These are phyloP conservation scores for Chalcosyrphus nemorum DNA, from an alignment of 2,888 invertebrate genomes.

Conservation along the genomic window DNA sequence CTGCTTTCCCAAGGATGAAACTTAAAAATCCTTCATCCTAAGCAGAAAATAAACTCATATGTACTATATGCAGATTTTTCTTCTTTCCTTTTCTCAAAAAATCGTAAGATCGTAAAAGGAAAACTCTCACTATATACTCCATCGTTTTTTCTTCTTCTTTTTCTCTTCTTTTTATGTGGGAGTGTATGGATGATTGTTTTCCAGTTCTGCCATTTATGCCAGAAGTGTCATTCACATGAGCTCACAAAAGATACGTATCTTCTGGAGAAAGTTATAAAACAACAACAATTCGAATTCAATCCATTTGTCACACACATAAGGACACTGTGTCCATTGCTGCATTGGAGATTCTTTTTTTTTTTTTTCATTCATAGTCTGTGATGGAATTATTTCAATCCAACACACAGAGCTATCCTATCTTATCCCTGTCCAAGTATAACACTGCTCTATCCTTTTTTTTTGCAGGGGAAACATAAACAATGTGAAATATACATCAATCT, in stretches of 20 bases:
- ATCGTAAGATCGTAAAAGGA: slow-evolving; percentile 36
- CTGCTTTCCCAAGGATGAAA: slow-evolving; percentile 44
- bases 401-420: slow-evolving; percentile 5
- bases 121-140: background rate
- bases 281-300: slow-evolving; percentile 44
- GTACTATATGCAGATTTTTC: slow-evolving; percentile 15
- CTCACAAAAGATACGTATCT: slow-evolving; percentile 3
- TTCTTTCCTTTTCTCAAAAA: slow-evolving; percentile 8
- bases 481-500: slow-evolving; percentile 40
- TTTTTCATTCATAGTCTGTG: slow-evolving; percentile 29
- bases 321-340: slow-evolving; percentile 49
- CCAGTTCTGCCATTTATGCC: slow-evolving; percentile 45
- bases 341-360: slow-evolving; percentile 15
- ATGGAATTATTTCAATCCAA: slow-evolving; percentile 57
- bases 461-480: slow-evolving; percentile 34
- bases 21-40: slow-evolving; percentile 18
- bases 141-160: too few relatives aligned
- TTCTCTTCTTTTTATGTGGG: too few relatives aligned
- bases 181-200: slow-evolving; percentile 43
- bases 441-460: slow-evolving; percentile 19
- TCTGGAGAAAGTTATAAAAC: background rate
- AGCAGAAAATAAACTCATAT: background rate
- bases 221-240: slow-evolving; percentile 52
- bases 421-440: background rate
- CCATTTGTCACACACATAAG: slow-evolving; percentile 43